Percentiles rank a stretch among this genome's conserved stretches.
phyloP scores from a whole-genome alignment of 2,888 invertebrate species.

The Bombylius discolor region DNA sequence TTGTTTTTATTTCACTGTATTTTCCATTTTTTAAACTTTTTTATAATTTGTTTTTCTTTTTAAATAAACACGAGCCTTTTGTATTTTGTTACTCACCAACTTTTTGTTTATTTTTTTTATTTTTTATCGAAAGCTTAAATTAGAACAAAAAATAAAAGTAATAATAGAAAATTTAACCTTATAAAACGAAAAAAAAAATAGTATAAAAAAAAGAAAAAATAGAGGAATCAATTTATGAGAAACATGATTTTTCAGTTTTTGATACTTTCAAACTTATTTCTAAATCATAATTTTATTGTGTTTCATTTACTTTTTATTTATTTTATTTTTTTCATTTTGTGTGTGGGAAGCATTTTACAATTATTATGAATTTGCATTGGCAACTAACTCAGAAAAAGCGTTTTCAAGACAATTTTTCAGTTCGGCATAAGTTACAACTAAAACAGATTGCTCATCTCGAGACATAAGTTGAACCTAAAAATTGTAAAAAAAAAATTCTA shows the following conservation, averaged over 20 bases:
- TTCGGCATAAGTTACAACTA: constrained; percentile 91
- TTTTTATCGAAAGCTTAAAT: constrained; percentile 1
- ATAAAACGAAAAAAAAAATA: too few species aligned
- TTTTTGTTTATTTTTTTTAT: constrained; percentile 3
- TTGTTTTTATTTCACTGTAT: neutral
- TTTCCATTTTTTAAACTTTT: neutral
- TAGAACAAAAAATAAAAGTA: too few species aligned
- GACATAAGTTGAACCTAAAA: constrained; percentile 87
- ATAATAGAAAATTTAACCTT: too few species aligned
- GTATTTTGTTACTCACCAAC: constrained; percentile 3
- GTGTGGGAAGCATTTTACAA: constrained; percentile 17
- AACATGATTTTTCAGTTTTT: too few species aligned
- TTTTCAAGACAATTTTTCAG: constrained; percentile 89
- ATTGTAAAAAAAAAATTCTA: constrained; percentile 1
- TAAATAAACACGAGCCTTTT: constrained; percentile 8
- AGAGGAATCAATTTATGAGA: too few species aligned
- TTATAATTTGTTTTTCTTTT: neutral
- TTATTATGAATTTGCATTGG: constrained; percentile 30
- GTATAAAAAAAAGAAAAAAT: too few species aligned
- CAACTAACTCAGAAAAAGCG: constrained; percentile 68
- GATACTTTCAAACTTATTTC: too few species aligned
- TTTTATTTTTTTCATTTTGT: neutral
- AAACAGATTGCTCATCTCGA: constrained; percentile 88
- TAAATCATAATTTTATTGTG: too few species aligned
- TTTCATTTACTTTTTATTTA: neutral